phyloP scores from a whole-genome alignment of 2,797 vertebrate genomes.

The Pangasius krempfi region DNA sequence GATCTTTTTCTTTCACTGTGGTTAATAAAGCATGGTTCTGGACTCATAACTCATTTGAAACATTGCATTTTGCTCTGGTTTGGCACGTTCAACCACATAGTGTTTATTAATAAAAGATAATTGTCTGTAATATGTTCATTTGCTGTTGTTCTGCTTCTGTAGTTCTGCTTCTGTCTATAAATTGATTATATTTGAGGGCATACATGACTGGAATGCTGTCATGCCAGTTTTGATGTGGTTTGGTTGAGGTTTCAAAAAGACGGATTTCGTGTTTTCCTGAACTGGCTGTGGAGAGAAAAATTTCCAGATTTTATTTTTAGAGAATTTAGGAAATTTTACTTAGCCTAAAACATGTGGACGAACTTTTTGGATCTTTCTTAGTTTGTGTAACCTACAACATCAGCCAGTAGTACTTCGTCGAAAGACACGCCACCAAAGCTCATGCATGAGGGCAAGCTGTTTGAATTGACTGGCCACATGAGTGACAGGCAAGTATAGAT shows the following conservation, averaged over 20 bases:
- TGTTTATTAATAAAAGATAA: conserved; percentile 46
- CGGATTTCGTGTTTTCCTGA: not conserved
- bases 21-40: no score
- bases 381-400: not conserved
- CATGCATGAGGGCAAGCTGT: not conserved
- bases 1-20: not conserved
- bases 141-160: not conserved
- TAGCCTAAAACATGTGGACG: not conserved
- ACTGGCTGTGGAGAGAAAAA: not conserved
- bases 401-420: not conserved
- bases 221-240: not conserved
- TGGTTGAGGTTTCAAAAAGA: not conserved
- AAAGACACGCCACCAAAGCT: not conserved
- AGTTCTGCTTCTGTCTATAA: not conserved
- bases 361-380: not conserved
- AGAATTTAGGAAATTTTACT: not conserved
- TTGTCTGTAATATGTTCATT: conserved; percentile 29
- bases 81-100: conserved; percentile 24
- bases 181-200: not conserved
- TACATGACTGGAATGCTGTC: not conserved
- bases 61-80: conserved; percentile 21
- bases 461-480: not conserved
- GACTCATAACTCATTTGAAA: conserved; percentile 14
- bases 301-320: not conserved
- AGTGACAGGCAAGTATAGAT: not conserved